These are phyloP conservation scores for Pogonocherus hispidulus DNA, from an alignment of 2,888 invertebrate genomes.

Conservation along the genomic window DNA sequence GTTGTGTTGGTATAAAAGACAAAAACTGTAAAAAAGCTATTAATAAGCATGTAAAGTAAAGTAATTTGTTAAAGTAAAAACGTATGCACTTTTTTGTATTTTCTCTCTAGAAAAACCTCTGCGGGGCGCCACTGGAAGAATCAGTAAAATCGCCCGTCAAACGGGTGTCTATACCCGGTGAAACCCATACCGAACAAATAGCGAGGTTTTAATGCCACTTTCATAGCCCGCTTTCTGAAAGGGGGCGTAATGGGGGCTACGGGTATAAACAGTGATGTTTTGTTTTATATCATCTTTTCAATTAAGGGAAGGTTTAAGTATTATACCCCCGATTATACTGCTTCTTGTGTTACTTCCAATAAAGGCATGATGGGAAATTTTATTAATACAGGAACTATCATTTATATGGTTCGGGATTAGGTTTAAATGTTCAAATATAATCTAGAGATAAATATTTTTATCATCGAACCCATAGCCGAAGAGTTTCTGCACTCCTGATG, in stretches of 20 bases:
- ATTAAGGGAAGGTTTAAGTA: conserved; percentile 26
- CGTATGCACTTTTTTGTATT: too few relatives aligned
- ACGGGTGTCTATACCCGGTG: conserved; percentile 32
- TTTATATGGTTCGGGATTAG: too few relatives aligned
- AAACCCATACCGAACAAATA: conserved; percentile 23
- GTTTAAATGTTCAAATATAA: too few relatives aligned
- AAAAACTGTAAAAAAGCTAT: too few relatives aligned
- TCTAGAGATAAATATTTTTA: too few relatives aligned
- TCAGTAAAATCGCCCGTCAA: conserved; percentile 34
- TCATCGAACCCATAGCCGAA: too few relatives aligned
- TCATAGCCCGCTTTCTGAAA: conserved; percentile 19
- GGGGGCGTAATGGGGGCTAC: conserved; percentile 25
- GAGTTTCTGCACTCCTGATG: too few relatives aligned
- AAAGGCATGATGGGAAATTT: background rate
- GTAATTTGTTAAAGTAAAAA: too few relatives aligned
- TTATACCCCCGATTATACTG: conserved; percentile 19
- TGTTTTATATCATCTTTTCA: conserved; percentile 34
- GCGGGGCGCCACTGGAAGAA: conserved; percentile 13
- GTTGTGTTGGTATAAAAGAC: too few relatives aligned
- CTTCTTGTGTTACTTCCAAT: conserved; percentile 14
- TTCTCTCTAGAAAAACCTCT: too few relatives aligned
- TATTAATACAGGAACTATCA: too few relatives aligned
- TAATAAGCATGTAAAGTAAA: too few relatives aligned
- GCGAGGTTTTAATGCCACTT: conserved; percentile 28
- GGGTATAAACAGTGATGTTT: conserved; percentile 31